phyloP scores from a whole-genome alignment of 2,888 invertebrate species.

The Trichogramma dendrolimi region DNA sequence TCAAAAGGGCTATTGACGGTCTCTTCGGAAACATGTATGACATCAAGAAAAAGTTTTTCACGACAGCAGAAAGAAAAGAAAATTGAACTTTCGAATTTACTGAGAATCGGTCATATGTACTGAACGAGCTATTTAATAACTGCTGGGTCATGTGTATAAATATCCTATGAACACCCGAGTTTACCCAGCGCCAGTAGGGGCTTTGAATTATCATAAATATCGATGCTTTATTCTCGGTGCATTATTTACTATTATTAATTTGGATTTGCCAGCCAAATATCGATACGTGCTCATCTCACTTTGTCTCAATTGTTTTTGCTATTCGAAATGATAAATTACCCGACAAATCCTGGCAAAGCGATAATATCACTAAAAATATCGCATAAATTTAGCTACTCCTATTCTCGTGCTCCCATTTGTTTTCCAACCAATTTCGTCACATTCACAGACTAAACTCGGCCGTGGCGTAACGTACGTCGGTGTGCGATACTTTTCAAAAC shows the following conservation, averaged over 20 bases:
- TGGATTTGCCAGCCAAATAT: too few relatives aligned
- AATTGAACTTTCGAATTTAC: too few relatives aligned
- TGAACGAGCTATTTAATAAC: background rate
- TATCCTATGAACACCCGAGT: background rate
- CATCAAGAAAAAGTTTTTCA: background rate
- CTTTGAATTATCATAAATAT: conserved; percentile 19
- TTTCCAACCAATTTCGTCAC: too few relatives aligned
- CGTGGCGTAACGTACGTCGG: too few relatives aligned
- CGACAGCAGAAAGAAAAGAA: background rate
- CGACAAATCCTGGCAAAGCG: background rate
- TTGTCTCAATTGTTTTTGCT: too few relatives aligned
- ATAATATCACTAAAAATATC: background rate
- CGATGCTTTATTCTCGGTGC: background rate
- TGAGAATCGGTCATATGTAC: background rate
- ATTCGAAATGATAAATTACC: background rate
- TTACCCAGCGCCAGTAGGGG: background rate
- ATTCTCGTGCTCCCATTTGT: too few relatives aligned
- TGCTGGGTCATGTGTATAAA: background rate
- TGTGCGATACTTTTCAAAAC: too few relatives aligned
- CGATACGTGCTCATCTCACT: too few relatives aligned
- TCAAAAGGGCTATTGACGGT: too few relatives aligned
- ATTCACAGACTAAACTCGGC: too few relatives aligned
- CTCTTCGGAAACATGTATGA: too few relatives aligned
- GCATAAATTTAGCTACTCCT: background rate
- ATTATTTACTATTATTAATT: background rate